These are phyloP conservation scores for Lophotis ruficrista DNA, from an alignment of 2,113 vertebrate species.

Conservation along the genomic window DNA sequence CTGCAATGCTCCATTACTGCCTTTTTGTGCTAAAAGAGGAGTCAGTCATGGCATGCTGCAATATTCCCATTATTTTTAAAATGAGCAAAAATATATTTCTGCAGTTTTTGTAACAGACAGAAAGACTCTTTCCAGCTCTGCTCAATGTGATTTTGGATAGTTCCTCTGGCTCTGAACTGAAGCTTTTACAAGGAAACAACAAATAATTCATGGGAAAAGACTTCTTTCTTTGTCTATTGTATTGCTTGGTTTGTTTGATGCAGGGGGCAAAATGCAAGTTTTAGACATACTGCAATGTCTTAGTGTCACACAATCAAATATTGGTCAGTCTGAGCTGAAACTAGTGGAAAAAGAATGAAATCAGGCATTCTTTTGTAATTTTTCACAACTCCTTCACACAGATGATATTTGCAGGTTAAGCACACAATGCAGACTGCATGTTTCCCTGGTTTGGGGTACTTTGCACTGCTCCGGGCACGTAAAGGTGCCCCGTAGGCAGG, in stretches of 20 bases:
- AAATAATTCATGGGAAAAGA: not conserved
- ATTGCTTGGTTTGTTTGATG: not conserved
- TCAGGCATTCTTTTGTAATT: not conserved
- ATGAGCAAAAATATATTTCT: conserved; percentile 11
- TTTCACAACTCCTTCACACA: not conserved
- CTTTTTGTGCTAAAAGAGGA: conserved; percentile 11
- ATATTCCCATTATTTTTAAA: conserved; percentile 26
- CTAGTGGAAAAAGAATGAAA: not conserved
- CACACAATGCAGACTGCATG: not conserved
- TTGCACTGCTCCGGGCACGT: not conserved
- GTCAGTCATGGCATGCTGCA: not conserved
- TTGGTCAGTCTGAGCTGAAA: not conserved
- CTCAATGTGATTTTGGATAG: not conserved
- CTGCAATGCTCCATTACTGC: conserved; percentile 3
- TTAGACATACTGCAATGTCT: not conserved
- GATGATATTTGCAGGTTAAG: not conserved
- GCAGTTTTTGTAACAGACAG: not conserved
- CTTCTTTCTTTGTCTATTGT: not conserved
- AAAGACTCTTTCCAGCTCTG: not conserved
- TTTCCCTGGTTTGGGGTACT: not conserved
- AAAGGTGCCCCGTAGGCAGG: not conserved
- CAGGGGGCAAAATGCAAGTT: not conserved
- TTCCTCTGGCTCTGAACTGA: not conserved
- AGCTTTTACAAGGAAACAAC: not conserved
- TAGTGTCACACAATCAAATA: not conserved